Evolutionary conservation across 2,888 invertebrate genomes (phyloP).

Genomic region (Opisthograptis luteolata): DNA sequence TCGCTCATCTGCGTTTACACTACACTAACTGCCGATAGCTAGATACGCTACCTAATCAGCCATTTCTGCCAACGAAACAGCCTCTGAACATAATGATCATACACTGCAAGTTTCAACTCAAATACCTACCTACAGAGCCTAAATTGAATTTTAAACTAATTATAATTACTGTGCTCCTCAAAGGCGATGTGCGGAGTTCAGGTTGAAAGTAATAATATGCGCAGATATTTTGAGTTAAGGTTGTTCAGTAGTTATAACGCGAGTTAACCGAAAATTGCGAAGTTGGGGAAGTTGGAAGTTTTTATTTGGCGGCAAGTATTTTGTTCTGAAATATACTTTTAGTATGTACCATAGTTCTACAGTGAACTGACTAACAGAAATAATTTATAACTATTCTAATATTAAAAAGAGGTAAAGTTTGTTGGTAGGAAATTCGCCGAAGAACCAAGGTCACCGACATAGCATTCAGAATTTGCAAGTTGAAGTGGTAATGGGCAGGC

Average conservation of each 20-base stretch:
- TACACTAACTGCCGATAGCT: no score
- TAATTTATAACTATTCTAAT: no score
- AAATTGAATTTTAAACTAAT: slow-evolving; percentile 40
- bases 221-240: slow-evolving; percentile 17
- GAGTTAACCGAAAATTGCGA: slow-evolving; percentile 16
- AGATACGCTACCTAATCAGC: slow-evolving; percentile 15
- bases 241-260: slow-evolving; percentile 20
- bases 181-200: slow-evolving; percentile 15
- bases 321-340: neutral
- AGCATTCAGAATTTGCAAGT: no score
- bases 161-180: slow-evolving; percentile 32
- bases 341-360: no score
- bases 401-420: no score
- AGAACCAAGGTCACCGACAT: no score
- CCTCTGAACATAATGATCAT: slow-evolving; percentile 14
- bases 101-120: slow-evolving; percentile 8
- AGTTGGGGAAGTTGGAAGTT: slow-evolving; percentile 1
- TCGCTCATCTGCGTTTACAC: no score
- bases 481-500: no score
- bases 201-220: slow-evolving; percentile 27
- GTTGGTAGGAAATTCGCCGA: no score
- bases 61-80: slow-evolving; percentile 7
- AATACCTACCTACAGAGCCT: slow-evolving; percentile 10
- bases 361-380: no score
- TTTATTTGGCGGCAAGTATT: slow-evolving; percentile 3